Evolutionary conservation across 1,140 invertebrate genomes (phyloP), one percentile per base, ranked within the genome.

Genomic region (Halesus radiatus): DNA sequence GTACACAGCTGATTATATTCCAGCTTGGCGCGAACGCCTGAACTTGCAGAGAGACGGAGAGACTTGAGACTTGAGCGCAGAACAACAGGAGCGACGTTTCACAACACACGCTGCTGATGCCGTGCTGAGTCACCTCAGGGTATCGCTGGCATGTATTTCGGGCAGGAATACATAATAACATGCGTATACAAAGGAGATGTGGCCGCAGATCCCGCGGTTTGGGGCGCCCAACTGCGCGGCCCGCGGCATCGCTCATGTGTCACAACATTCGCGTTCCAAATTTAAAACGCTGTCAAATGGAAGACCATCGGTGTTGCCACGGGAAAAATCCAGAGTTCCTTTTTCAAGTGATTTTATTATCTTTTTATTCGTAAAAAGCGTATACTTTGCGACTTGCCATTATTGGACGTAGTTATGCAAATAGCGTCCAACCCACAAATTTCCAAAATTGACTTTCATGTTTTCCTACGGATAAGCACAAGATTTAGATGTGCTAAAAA

Each of bases 101-200:
- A 82, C 78, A 82, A 82, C 78, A 82, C 80, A 78, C 78, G 80
- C 74, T 79, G 78, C 79, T 79, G 72, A 52, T 18, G 79, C 78
- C 78, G 78, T 82, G 74, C 77, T 79, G 73, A 53, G 52, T 15
- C 70, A n/a, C 29, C 29, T 54, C 75, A 52, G 75, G 32, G 75
- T 64, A 45, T 60, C 58, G 81, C 77, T 76, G 45, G 78, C 62
- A 78, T 82, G 52, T 82, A 82, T 82, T 82, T 82, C 78, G 70
- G 81, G 79, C 74, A n/a, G 32, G 3, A 37, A 37, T 37, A 37
- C 32, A 37, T 37, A 37, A 37, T 37, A 29, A 29, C 5, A 29
- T 52, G 23, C 23, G 58, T 62, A 20, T 26, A 64, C 15, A 64
- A 37, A 37, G 4, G 32, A 37, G 22, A 64, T 58, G 20, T 58